phyloP scores from a whole-genome alignment of 2,113 vertebrate species.

The Anas platyrhynchos region DNA sequence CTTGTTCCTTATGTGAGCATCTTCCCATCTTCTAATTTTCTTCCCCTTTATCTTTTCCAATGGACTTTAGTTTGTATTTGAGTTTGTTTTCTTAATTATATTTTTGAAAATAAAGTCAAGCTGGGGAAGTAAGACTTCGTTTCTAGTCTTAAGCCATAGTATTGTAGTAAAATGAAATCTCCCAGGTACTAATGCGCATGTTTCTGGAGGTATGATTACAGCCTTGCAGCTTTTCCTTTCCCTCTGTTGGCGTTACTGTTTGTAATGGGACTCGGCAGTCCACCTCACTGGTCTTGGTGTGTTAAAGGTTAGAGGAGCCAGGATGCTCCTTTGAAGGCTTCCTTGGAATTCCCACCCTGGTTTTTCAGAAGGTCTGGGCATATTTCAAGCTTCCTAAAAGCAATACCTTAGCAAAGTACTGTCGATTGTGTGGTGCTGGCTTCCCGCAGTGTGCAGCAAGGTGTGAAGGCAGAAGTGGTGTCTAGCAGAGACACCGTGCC shows the following conservation, averaged over 20 bases:
- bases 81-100: neutral
- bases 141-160: neutral
- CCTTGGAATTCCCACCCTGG: accelerated
- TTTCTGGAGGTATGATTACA: accelerated
- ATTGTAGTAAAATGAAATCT: accelerated
- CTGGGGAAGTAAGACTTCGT: accelerated
- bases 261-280: accelerated
- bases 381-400: neutral
- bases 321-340: no score
- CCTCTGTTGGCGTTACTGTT: accelerated
- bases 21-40: neutral
- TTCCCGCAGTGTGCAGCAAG: accelerated
- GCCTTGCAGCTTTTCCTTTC: accelerated
- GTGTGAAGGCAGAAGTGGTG: neutral
- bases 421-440: accelerated
- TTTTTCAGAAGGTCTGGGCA: neutral
- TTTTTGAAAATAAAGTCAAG: neutral
- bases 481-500: neutral
- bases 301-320: neutral
- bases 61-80: neutral
- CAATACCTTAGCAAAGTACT: accelerated
- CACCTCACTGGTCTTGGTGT: accelerated
- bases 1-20: neutral
- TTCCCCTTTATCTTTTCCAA: neutral
- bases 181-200: accelerated